Base-by-base conservation (phyloP, 2,888 invertebrate genomes). In the Oligia strigilis region DNA sequence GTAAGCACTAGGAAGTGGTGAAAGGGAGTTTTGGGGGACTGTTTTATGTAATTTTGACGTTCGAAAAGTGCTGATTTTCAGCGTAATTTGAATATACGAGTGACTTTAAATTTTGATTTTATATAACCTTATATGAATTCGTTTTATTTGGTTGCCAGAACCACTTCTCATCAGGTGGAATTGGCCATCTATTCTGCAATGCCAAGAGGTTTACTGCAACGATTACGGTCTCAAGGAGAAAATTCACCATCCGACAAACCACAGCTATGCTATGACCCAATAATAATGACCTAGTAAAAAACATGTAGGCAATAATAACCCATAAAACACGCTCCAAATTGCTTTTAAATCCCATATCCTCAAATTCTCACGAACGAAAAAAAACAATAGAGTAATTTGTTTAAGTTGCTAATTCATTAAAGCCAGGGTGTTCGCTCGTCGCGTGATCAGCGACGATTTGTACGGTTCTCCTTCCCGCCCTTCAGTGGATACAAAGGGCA, bases 371-470 rank as follows among this genome's bases (percentile, higher is more conserved):
- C 64, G 55, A 72, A 87, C 67, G 13, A 72, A 74, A 69, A 29
- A 78, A 75, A 83, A 83, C 81, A 78, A 86, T 78, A 78, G 75
- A 88, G 88, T 90, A 87, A 90, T 91, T 91, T 89, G 85, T 89
- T 81, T 81, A 88, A 87, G 89, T 88, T 85, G 85, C 78, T 85
- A 90, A 90, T 91, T 88, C 84, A 88, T 91, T 89, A 88, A 78
- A 55, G 58, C 69, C 75, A 14, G 72, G 81, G 81, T 87, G 80
- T 85, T 86, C 62, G 67, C 36, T 40, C 64, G 40, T 91, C 70
- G 91, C 91, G 91, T 91, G 91, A 72, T 82, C 72, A 58, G 72
- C 66, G 65, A 75, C 88, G 69, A 90, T 91, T 91, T 88, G 87
- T 86, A 77, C 74, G 29, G 46, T 84, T 84, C 85, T 86, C 80